Percentiles rank a stretch among this genome's conserved stretches.
phyloP scores from a whole-genome alignment of 2,888 invertebrate genomes.

The Sesia bembeciformis region DNA sequence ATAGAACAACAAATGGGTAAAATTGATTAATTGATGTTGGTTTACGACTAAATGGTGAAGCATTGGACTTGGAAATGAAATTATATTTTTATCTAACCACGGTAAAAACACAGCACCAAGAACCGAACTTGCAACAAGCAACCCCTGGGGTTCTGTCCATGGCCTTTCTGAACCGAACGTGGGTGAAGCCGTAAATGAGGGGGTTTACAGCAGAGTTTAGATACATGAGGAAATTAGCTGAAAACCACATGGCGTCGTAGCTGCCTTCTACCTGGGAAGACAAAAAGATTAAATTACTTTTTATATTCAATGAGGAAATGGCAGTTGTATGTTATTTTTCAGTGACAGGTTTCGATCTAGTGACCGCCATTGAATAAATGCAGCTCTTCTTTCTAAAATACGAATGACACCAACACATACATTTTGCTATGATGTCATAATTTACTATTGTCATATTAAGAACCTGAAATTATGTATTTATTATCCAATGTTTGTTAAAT shows the following conservation, averaged over 20 bases:
- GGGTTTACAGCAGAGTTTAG: constrained; percentile 84
- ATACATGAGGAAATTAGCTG: constrained; percentile 80
- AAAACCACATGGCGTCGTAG: constrained; percentile 78
- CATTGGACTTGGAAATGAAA: too few relatives aligned
- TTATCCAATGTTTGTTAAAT: background rate
- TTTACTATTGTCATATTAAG: too few relatives aligned
- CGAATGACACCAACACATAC: too few relatives aligned
- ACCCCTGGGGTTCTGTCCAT: constrained; percentile 72
- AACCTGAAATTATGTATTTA: background rate
- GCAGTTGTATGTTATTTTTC: too few relatives aligned
- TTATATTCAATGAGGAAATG: too few relatives aligned
- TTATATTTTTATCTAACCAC: background rate
- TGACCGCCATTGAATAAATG: too few relatives aligned
- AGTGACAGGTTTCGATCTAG: too few relatives aligned
- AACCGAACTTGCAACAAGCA: constrained; percentile 56
- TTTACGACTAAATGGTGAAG: too few relatives aligned
- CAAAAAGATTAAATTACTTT: constrained; percentile 1
- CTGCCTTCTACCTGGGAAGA: constrained; percentile 66
- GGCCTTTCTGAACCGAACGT: constrained; percentile 79
- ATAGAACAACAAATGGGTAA: too few relatives aligned
- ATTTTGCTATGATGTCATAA: too few relatives aligned
- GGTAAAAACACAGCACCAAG: constrained; percentile 54
- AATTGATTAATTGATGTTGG: too few relatives aligned
- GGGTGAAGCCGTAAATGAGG: constrained; percentile 83
- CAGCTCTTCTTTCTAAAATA: too few relatives aligned